These are phyloP conservation scores for Athalia rosae DNA, from an alignment of 2,888 invertebrate species.

Conservation along the genomic window DNA sequence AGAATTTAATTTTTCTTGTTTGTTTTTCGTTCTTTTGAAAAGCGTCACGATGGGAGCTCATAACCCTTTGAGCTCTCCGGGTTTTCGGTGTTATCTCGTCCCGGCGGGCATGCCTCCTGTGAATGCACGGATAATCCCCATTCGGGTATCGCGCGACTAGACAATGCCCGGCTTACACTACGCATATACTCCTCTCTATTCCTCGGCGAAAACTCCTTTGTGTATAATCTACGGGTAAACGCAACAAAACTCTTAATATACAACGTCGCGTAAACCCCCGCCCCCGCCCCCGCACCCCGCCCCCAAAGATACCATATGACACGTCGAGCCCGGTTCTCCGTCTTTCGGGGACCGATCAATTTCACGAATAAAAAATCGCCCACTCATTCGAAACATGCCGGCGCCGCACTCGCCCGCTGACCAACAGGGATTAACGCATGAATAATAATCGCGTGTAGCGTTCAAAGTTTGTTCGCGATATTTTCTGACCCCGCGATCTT, in stretches of 20 bases:
- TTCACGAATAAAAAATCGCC: background rate
- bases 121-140: slow-evolving; percentile 47
- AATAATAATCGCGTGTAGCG: slow-evolving; percentile 30
- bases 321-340: too few relatives aligned
- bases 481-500: background rate
- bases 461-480: slow-evolving; percentile 29
- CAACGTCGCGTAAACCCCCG: background rate
- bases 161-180: slow-evolving; percentile 59
- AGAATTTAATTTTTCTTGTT: slow-evolving; percentile 31
- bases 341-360: too few relatives aligned
- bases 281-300: background rate
- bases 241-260: slow-evolving; percentile 41
- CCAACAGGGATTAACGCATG: slow-evolving; percentile 37
- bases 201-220: slow-evolving; percentile 40
- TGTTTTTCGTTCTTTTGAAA: slow-evolving; percentile 35
- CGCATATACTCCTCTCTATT: slow-evolving; percentile 45
- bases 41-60: slow-evolving; percentile 47
- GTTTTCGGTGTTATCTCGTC: slow-evolving; percentile 56
- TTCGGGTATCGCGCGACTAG: slow-evolving; percentile 52
- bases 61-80: slow-evolving; percentile 53
- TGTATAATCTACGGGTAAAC: slow-evolving; percentile 43
- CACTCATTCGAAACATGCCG: background rate
- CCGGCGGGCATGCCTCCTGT: slow-evolving; percentile 48
- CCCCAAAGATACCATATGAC: too few relatives aligned
- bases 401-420: background rate